phyloP scores from a whole-genome alignment of 2,888 invertebrate species.

The Baccha elongata region DNA sequence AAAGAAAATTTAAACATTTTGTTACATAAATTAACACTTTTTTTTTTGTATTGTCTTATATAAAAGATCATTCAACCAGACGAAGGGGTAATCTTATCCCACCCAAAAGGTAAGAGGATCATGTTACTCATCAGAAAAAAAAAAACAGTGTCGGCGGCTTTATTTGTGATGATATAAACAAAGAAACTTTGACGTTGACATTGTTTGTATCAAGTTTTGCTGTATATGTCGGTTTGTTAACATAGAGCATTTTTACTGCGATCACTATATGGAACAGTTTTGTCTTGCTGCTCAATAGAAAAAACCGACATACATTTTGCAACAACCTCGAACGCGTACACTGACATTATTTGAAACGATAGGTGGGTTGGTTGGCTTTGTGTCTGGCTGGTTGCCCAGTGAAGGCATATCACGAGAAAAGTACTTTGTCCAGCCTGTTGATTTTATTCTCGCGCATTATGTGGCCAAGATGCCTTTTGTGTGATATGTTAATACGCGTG shows the following conservation, averaged over 20 bases:
- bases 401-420: slow-evolving; percentile 12
- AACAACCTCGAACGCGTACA: slow-evolving; percentile 48
- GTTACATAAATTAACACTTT: no score
- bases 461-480: slow-evolving; percentile 39
- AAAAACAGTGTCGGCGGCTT: slow-evolving; percentile 27
- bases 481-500: slow-evolving; percentile 57
- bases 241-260: not conserved
- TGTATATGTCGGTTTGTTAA: not conserved
- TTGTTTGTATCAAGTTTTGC: slow-evolving; percentile 36
- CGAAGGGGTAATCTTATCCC: slow-evolving; percentile 31
- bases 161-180: slow-evolving; percentile 29
- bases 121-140: slow-evolving; percentile 18
- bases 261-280: slow-evolving; percentile 46
- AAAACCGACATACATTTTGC: slow-evolving; percentile 27
- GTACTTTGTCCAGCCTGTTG: slow-evolving; percentile 42
- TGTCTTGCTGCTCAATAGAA: slow-evolving; percentile 41
- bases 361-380: not conserved
- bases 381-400: not conserved
- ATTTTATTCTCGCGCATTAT: slow-evolving; percentile 25
- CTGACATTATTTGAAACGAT: slow-evolving; percentile 38
- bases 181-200: slow-evolving; percentile 59
- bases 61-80: slow-evolving; percentile 52
- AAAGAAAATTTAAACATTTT: slow-evolving; percentile 16
- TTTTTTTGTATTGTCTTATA: slow-evolving; percentile 18
- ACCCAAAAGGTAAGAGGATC: slow-evolving; percentile 25